Conservation (phyloP, 1,140 invertebrate genomes). For the Drosophila erecta region DNA sequence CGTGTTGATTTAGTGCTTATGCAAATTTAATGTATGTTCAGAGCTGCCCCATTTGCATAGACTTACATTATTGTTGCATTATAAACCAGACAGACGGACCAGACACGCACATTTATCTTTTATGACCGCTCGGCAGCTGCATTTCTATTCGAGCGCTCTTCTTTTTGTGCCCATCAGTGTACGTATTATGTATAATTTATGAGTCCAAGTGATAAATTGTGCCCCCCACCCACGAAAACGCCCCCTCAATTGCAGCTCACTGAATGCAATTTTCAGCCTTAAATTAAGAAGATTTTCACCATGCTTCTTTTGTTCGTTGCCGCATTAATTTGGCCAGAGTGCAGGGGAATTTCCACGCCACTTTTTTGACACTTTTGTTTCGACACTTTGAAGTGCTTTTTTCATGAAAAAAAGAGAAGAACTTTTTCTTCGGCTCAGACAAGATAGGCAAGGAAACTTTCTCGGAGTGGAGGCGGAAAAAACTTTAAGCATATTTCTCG, state of each 20-base stretch:
- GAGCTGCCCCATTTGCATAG: constrained; percentile 66
- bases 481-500: constrained; percentile 68
- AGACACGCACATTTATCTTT: constrained; percentile 52
- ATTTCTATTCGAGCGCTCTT: constrained; percentile 13
- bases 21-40: constrained; percentile 78
- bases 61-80: constrained; percentile 79
- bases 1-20: constrained; percentile 82
- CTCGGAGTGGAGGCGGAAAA: constrained; percentile 19
- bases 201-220: constrained; percentile 68
- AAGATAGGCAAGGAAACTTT: constrained; percentile 58
- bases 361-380: constrained; percentile 79
- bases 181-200: constrained; percentile 71
- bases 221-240: constrained; percentile 19
- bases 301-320: constrained; percentile 22
- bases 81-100: constrained; percentile 59
- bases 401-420: constrained; percentile 10
- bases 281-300: constrained; percentile 57
- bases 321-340: constrained; percentile 62
- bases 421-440: constrained; percentile 37
- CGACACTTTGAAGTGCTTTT: constrained; percentile 76
- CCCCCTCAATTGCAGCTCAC: constrained; percentile 42
- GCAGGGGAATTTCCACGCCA: constrained; percentile 44
- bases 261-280: constrained; percentile 66
- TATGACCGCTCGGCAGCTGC: constrained; percentile 37
- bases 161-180: constrained; percentile 48